Percentiles rank a stretch among this genome's conserved stretches.
phyloP scores from a whole-genome alignment of 2,888 invertebrate species.

The Ectobius pallidus region DNA sequence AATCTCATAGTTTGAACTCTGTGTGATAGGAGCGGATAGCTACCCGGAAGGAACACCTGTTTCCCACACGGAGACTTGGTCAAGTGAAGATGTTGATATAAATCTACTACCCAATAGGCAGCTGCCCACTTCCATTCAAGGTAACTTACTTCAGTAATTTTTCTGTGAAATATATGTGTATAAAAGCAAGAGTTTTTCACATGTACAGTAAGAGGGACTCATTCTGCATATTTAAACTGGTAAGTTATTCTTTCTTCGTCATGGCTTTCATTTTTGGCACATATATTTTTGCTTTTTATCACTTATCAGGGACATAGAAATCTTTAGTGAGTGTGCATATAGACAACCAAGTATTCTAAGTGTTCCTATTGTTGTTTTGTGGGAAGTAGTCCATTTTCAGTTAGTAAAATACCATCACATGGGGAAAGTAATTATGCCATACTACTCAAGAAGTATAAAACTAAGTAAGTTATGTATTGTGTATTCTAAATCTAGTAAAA shows the following conservation, averaged over 20 bases:
- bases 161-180: not conserved
- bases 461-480: too few species aligned
- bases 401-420: too few species aligned
- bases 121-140: conserved; percentile 18
- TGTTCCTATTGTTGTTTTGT: too few species aligned
- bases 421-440: too few species aligned
- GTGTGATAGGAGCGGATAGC: conserved; percentile 7
- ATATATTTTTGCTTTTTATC: conserved; percentile 4
- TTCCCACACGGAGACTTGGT: conserved; percentile 20
- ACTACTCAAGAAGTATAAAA: too few species aligned
- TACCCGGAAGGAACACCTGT: not conserved
- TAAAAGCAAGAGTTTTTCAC: not conserved
- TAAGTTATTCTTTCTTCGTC: conserved; percentile 8
- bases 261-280: conserved; percentile 16
- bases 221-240: conserved; percentile 1
- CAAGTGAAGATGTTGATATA: conserved; percentile 8
- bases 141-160: not conserved
- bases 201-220: not conserved
- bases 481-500: too few species aligned
- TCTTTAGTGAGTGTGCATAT: conserved; percentile 20
- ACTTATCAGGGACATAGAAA: not conserved
- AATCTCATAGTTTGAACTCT: too few species aligned
- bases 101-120: conserved; percentile 5
- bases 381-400: too few species aligned
- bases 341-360: not conserved